phyloP scores from a whole-genome alignment of 2,888 invertebrate genomes.

The Drosophila acutilabella region DNA sequence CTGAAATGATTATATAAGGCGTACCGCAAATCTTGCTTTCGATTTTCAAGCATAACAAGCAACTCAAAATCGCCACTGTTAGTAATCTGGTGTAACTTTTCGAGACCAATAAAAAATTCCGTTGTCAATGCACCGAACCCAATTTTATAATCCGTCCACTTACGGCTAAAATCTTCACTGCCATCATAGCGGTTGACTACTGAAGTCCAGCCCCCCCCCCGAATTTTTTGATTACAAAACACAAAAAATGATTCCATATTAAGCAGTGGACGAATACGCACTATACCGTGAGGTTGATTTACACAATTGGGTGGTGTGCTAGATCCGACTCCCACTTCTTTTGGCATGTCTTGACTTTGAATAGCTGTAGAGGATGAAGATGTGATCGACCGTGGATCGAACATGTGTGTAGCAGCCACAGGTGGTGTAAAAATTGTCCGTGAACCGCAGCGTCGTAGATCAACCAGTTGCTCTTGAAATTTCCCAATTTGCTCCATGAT shows the following conservation, averaged over 20 bases:
- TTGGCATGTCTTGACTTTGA: not conserved
- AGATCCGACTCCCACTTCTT: not conserved
- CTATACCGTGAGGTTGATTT: slow-evolving; percentile 58
- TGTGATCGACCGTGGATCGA: slow-evolving; percentile 23
- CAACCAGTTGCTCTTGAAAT: slow-evolving; percentile 67
- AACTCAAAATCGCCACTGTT: slow-evolving; percentile 58
- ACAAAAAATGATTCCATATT: slow-evolving; percentile 63
- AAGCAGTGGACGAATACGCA: slow-evolving; percentile 49
- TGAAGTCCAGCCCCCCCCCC: slow-evolving; percentile 67
- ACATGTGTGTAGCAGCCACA: slow-evolving; percentile 48
- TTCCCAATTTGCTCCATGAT: slow-evolving; percentile 52
- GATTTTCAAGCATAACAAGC: slow-evolving; percentile 60
- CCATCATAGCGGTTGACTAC: slow-evolving; percentile 63
- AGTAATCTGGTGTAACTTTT: slow-evolving; percentile 63
- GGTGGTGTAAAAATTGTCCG: not conserved
- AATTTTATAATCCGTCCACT: slow-evolving; percentile 65
- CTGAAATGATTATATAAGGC: slow-evolving; percentile 65
- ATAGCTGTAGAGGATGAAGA: not conserved
- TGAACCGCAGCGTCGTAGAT: slow-evolving; percentile 41
- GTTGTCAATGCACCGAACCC: slow-evolving; percentile 52
- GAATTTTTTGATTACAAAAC: slow-evolving; percentile 59
- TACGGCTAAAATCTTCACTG: slow-evolving; percentile 63
- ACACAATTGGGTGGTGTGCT: slow-evolving; percentile 57
- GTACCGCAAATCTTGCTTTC: slow-evolving; percentile 54
- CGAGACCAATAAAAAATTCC: slow-evolving; percentile 68